These are phyloP conservation scores for Dimorphilus gyrociliatus DNA, from an alignment of 2,888 invertebrate genomes.

Conservation along the genomic window DNA sequence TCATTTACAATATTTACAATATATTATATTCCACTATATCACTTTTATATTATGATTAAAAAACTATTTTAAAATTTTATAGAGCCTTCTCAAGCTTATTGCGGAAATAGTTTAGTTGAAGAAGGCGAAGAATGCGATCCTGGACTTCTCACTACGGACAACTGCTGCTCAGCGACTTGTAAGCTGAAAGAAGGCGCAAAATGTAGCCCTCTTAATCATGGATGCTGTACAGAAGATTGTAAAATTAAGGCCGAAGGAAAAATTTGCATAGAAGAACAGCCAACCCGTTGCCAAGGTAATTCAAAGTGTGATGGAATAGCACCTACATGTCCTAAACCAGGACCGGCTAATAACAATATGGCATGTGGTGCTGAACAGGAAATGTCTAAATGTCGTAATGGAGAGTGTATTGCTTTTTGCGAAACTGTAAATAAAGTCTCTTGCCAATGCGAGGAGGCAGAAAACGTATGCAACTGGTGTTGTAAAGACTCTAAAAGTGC, in stretches of 20 bases:
- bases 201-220: constrained; percentile 49
- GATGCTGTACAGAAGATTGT: not conserved
- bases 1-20: not conserved
- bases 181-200: constrained; percentile 69
- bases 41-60: constrained; percentile 4
- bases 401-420: constrained; percentile 85
- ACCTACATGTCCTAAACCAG: constrained; percentile 66
- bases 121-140: constrained; percentile 93
- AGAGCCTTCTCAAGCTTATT: constrained; percentile 50
- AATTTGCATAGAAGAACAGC: too few relatives aligned
- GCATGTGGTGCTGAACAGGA: constrained; percentile 57
- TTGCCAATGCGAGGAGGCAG: constrained; percentile 90
- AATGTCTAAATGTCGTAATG: constrained; percentile 57
- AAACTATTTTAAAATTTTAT: constrained; percentile 4
- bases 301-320: constrained; percentile 55
- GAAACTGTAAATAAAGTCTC: constrained; percentile 64
- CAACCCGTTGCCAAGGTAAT: too few relatives aligned
- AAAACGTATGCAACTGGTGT: constrained; percentile 84
- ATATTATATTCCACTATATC: not conserved
- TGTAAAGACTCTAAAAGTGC: constrained; percentile 40
- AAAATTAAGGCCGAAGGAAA: too few relatives aligned
- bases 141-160: constrained; percentile 59
- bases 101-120: constrained; percentile 84
- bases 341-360: constrained; percentile 67
- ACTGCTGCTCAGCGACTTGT: constrained; percentile 84